These are phyloP conservation scores for Neofelis nebulosa DNA, from an alignment of 2,113 vertebrate genomes.

Conservation along the genomic window DNA sequence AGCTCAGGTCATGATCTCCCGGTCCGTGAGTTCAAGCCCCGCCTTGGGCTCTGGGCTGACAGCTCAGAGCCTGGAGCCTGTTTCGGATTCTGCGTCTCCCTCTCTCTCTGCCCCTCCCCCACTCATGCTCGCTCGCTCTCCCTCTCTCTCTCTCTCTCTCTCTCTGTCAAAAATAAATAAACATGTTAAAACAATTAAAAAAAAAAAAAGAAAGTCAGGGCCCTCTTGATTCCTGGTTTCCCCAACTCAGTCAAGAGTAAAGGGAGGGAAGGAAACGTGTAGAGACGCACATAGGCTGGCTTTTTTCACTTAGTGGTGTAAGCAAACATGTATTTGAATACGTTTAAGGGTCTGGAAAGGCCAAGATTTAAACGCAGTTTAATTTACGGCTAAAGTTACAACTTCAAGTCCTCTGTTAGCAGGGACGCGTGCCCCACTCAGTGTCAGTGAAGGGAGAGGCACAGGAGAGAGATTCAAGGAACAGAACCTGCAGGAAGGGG, in stretches of 20 bases:
- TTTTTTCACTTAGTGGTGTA: neutral
- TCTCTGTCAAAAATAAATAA: no score
- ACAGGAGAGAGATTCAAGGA: neutral
- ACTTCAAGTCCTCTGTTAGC: neutral
- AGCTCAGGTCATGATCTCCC: no score
- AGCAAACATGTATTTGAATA: neutral
- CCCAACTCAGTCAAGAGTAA: neutral
- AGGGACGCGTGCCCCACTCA: neutral
- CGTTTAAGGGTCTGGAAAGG: neutral
- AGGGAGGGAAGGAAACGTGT: neutral
- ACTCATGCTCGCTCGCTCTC: no score
- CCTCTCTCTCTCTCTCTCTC: no score
- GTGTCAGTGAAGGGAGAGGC: neutral
- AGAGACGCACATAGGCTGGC: neutral
- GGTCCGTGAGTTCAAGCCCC: no score
- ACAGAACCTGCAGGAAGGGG: fast-evolving
- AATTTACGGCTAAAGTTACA: neutral
- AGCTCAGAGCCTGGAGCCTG: no score
- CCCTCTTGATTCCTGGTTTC: neutral
- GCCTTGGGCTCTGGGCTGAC: no score
- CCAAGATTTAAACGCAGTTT: neutral
- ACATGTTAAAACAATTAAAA: no score
- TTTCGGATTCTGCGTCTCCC: no score
- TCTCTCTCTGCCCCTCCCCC: no score
- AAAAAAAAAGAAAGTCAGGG: no score